phyloP scores from a whole-genome alignment of 2,888 invertebrate species.

The Aphodius sticticus region DNA sequence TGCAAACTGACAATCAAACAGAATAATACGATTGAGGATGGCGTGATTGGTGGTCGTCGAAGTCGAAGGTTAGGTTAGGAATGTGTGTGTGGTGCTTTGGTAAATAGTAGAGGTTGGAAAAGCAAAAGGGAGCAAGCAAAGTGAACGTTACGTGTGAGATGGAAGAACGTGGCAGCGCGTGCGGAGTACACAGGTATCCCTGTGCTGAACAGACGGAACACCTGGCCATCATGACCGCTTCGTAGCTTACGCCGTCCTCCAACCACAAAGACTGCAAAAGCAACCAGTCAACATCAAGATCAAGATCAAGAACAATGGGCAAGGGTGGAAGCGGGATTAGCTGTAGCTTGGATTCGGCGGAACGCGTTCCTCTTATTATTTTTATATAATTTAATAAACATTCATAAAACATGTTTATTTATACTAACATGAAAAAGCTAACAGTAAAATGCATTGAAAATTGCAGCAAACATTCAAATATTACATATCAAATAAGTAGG shows the following conservation, averaged over 20 bases:
- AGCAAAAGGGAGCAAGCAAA: slow-evolving; percentile 4
- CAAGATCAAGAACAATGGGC: slow-evolving; percentile 16
- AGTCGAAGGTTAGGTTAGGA: neutral
- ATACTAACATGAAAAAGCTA: too few relatives aligned
- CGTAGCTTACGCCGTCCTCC: slow-evolving; percentile 61
- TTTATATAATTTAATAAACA: too few relatives aligned
- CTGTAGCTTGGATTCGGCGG: neutral
- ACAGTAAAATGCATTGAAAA: too few relatives aligned
- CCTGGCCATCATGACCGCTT: slow-evolving; percentile 56
- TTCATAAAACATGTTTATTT: too few relatives aligned
- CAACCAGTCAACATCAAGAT: slow-evolving; percentile 33
- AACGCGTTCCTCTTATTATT: too few relatives aligned
- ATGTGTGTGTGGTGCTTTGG: neutral
- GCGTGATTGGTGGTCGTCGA: neutral
- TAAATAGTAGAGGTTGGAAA: neutral
- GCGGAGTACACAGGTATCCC: slow-evolving; percentile 56
- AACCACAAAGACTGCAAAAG: slow-evolving; percentile 68
- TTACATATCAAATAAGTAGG: too few relatives aligned
- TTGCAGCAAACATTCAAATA: too few relatives aligned
- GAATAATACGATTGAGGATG: neutral
- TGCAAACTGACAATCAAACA: neutral
- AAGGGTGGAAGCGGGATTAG: neutral
- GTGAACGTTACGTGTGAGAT: slow-evolving; percentile 45
- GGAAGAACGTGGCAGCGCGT: slow-evolving; percentile 50
- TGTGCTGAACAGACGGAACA: slow-evolving; percentile 57